Evolutionary conservation across 1,140 invertebrate species (phyloP), one percentile per base, ranked within the genome.

Genomic region (Helicoverpa zea): DNA sequence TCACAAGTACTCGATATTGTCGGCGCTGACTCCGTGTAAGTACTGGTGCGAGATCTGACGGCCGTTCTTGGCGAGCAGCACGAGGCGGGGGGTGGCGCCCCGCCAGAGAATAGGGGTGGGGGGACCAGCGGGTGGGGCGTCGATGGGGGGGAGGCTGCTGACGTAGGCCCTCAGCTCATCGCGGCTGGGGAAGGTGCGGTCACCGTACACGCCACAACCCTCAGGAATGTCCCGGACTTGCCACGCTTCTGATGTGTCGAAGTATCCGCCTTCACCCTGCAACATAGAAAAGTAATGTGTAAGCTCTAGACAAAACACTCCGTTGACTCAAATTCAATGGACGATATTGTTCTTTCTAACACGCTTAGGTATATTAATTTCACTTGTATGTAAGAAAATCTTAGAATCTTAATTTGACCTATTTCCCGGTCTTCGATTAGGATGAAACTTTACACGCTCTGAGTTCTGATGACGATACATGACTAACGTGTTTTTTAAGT

Each of bases 201-300:
- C 84, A 0, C 85, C 91, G 81, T 92, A 92, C 3, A 84, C 76
- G 12, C 68, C 9, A 4, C 63, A 58, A 11, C 85, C 87, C 5
- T 87, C 88, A 14, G 87, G 77, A 0, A 83, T 18, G 76, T 89
- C 86, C 11, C 87, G 13, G 0, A 83, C 49, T 29, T 87, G 75
- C 92, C 92, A 94, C 3, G 88, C 81, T 9, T 79, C 49, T 2
- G 87, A 52, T 1, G 92, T 92, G 43, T 90, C 90, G 85, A 93
- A 92, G 81, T 92, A 93, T 0, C 92, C 92, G 56, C 91, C 89
- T 49, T 91, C 91, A 14, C 92, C 91, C 91, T 94, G 74, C 3
- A 72, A 16, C 18, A 30, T 14, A 14, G 47, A 18, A 13, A 47
- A 2, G 9, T 0, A 14, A n/a, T n/a, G 11, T 2, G 43, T n/a